Conservation (phyloP, 2,797 vertebrate genomes). For the Oreortyx pictus region DNA sequence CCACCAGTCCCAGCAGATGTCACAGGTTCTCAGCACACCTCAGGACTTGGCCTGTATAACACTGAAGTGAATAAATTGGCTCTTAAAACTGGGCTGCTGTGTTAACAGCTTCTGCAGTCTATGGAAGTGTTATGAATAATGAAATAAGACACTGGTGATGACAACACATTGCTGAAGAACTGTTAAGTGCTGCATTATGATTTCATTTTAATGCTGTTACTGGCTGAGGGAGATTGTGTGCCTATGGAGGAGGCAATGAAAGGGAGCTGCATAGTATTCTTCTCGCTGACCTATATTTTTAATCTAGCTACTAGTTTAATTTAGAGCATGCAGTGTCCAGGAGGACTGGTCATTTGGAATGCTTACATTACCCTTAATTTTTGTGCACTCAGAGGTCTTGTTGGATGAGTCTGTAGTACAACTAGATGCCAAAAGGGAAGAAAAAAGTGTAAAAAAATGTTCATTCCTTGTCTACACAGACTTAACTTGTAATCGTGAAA, state of each 20-base stretch:
- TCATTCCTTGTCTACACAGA: neutral
- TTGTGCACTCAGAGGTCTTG: neutral
- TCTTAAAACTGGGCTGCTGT: constrained; percentile 33
- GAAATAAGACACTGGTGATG: constrained; percentile 32
- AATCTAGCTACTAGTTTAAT: constrained; percentile 13
- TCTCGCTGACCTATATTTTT: constrained; percentile 39
- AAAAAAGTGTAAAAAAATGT: neutral
- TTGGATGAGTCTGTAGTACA: neutral
- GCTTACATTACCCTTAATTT: neutral
- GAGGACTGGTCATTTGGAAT: neutral
- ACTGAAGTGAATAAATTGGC: neutral
- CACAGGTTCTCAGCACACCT: neutral
- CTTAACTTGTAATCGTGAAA: neutral
- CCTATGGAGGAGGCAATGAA: neutral
- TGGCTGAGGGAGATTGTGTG: neutral
- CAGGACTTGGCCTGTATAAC: neutral
- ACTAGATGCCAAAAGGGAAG: neutral
- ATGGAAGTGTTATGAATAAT: constrained; percentile 51
- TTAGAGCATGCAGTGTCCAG: neutral
- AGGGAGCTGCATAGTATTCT: constrained; percentile 38
- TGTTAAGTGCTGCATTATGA: constrained; percentile 60
- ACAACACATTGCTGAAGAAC: constrained; percentile 55
- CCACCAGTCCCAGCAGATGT: neutral
- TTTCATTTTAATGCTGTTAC: constrained; percentile 59
- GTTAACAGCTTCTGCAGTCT: constrained; percentile 48